Conservation (phyloP, 2,113 vertebrate genomes). For the Prolemur simus region DNA sequence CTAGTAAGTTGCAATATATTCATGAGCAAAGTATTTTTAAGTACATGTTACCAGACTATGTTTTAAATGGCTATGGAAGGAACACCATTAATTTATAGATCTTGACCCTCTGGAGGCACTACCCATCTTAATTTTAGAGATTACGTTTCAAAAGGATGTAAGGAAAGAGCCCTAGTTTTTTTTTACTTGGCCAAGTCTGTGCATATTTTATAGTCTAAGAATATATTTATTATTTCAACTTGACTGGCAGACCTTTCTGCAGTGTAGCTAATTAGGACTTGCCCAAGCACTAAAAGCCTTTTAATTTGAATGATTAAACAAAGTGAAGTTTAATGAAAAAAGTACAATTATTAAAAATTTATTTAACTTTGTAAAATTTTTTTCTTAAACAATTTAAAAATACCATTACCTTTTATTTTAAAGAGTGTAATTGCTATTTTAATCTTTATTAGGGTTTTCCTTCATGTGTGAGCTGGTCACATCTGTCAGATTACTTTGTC, state of each 20-base stretch:
- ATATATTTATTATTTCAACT: constrained; percentile 11
- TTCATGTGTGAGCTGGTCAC: neutral
- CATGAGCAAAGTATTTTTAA: constrained; percentile 67
- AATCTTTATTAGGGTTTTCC: constrained; percentile 35
- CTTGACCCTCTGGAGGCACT: constrained; percentile 75
- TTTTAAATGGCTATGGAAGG: constrained; percentile 79
- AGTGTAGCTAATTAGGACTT: neutral
- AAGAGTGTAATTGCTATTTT: neutral
- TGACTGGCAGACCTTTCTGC: neutral
- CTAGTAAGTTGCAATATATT: constrained; percentile 47
- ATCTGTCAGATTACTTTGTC: neutral
- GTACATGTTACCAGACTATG: constrained; percentile 70
- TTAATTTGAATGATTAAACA: constrained; percentile 17
- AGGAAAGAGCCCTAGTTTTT: constrained; percentile 50
- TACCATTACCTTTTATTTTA: neutral
- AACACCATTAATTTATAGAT: constrained; percentile 70
- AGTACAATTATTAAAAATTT: neutral
- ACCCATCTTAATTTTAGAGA: constrained; percentile 76
- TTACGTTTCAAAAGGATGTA: constrained; percentile 69
- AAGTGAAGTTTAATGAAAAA: constrained; percentile 14
- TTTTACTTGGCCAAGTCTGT: neutral
- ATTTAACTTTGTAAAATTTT: neutral
- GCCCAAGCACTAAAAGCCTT: neutral
- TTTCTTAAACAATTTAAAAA: constrained; percentile 10
- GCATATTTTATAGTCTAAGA: neutral